Base-by-base conservation (phyloP, 2,113 vertebrate genomes). In the Peromyscus polionotus region DNA sequence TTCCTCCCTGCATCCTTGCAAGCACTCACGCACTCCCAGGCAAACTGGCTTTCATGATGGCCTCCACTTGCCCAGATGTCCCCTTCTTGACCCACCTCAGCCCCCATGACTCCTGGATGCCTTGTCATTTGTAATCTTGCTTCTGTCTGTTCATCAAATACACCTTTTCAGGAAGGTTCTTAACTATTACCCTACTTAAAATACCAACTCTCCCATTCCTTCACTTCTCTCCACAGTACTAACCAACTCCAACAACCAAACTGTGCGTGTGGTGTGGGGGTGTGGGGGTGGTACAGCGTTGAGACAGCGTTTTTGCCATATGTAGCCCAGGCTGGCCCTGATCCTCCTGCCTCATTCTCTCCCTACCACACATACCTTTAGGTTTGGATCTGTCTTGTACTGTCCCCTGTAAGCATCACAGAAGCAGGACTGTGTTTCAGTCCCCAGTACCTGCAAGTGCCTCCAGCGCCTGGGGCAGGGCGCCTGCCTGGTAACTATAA, bases 401-500 rank as follows among this genome's bases (percentile, higher is more conserved):
- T 11, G 33, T 28, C 81, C 59, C 9, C 36, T 12, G 3, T 3
- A 5, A 28, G 48, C 19, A 24, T 22, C 22, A 0, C 14, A 1
- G 6, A 10, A 45, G n/a, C 31, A 39, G 39, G 57, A 24, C 2
- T 14, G 0, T 36, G 42, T 63, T 26, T 65, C 57, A 1, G 28
- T 14, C n/a, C 42, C n/a, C 28, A 14, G 51, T 19, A 20, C 57
- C 33, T 13, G 11, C 1, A 73, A 73, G 20, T 28, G 33, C 17
- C 83, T 48, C 61, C 42, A 39, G 36, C 0, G 8, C 83, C 45
- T 4, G 51, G 75, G 76, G 61, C 51, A 42, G 36, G 39, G 13
- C 3, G 9, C 0, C 0, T 31, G 68, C 79, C 90, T 26, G 0
- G 17, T 16, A 6, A 24, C 7, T 0, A 7, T 70, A 31, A 28